Conservation (phyloP, 64 coral and sea anemone species). For the Montipora foliosa region DNA sequence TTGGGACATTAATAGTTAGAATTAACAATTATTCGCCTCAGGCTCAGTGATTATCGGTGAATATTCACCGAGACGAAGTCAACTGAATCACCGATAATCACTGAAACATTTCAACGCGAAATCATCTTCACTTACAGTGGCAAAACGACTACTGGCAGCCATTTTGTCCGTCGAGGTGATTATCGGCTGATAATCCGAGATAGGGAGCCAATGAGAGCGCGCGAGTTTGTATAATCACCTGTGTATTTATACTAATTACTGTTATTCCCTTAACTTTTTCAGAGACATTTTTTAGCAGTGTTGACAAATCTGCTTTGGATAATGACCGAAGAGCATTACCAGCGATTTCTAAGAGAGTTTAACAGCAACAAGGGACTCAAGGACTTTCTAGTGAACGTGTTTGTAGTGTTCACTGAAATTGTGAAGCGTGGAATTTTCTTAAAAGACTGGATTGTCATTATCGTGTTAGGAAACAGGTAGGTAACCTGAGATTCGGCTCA, state of each 20-base stretch:
- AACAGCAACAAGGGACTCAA: slow-evolving; percentile 68
- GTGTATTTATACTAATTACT: neutral
- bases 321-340: slow-evolving; percentile 85
- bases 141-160: no score
- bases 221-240: no score
- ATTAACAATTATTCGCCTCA: neutral
- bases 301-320: slow-evolving; percentile 73
- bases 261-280: neutral
- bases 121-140: no score
- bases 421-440: slow-evolving; percentile 81
- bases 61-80: no score
- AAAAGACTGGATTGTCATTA: slow-evolving; percentile 87
- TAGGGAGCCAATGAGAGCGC: no score
- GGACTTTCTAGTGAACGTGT: slow-evolving; percentile 86
- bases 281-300: slow-evolving; percentile 85
- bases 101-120: no score
- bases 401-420: slow-evolving; percentile 93
- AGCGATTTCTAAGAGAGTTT: slow-evolving; percentile 74
- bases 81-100: no score
- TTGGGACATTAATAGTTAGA: neutral
- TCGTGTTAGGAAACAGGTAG: slow-evolving; percentile 86
- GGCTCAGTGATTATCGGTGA: no score
- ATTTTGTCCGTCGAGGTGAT: no score
- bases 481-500: no score
- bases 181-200: no score